Evolutionary conservation across 1,140 invertebrate species (phyloP).

Genomic region (Achatina immaculata): DNA sequence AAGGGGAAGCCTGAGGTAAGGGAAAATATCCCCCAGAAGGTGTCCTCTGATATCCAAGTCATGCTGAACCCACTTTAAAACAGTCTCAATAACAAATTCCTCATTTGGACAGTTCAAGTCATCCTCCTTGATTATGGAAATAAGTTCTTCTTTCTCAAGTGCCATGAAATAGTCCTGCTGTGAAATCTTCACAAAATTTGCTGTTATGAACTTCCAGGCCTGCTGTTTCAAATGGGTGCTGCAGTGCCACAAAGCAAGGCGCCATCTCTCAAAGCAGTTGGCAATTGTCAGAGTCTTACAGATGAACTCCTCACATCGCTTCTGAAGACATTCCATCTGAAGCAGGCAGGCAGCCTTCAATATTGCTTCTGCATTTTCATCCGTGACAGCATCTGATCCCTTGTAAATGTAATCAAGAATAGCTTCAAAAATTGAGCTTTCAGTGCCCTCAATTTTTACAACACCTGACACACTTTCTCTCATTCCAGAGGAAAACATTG

Average conservation of each 20-base stretch:
- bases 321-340: constrained; percentile 60
- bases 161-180: constrained; percentile 53
- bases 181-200: constrained; percentile 53
- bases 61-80: constrained; percentile 54
- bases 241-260: constrained; percentile 53
- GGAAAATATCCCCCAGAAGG: constrained; percentile 49
- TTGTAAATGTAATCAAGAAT: constrained; percentile 61
- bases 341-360: constrained; percentile 58
- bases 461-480: constrained; percentile 60
- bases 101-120: constrained; percentile 52
- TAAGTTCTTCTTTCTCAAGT: constrained; percentile 59
- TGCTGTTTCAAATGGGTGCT: constrained; percentile 53
- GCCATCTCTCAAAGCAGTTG: constrained; percentile 62
- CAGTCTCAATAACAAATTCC: constrained; percentile 54
- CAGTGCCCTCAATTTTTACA: constrained; percentile 61
- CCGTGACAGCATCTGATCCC: constrained; percentile 53
- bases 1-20: constrained; percentile 53
- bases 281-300: constrained; percentile 51
- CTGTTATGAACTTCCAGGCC: constrained; percentile 51
- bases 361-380: constrained; percentile 59
- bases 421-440: constrained; percentile 53
- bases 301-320: constrained; percentile 59
- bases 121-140: constrained; percentile 58
- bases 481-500: constrained; percentile 66
- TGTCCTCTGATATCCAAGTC: constrained; percentile 48